A percentile compares a stretch with the other conserved stretches of the same genome.
Evolutionary conservation across 2,888 invertebrate genomes (phyloP).

Genomic region (Oxytorus armatus): DNA sequence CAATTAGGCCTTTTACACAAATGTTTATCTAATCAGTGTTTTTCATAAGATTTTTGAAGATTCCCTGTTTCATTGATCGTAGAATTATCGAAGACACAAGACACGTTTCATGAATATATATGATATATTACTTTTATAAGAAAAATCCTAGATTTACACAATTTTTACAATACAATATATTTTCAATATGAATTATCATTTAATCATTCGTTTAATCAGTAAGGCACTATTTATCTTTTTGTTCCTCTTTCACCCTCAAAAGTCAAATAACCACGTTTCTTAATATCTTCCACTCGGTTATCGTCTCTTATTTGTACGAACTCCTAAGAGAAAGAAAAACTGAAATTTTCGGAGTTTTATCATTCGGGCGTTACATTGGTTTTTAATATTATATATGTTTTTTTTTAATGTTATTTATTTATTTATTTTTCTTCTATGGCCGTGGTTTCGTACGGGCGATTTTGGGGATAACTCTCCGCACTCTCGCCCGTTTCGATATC

Average conservation of each 20-base stretch:
- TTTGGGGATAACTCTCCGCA: conserved; percentile 12
- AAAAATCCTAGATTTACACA: conserved; percentile 3
- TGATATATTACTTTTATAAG: neutral
- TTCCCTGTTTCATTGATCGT: neutral
- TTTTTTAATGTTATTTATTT: neutral
- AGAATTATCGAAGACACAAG: conserved; percentile 14
- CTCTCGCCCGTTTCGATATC: conserved; percentile 49
- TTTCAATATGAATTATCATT: neutral
- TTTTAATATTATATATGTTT: neutral
- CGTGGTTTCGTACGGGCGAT: conserved; percentile 40
- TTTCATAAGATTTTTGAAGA: neutral
- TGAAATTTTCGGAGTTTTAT: neutral
- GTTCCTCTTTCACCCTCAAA: neutral
- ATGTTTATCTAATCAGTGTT: neutral
- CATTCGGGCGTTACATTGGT: conserved; percentile 7
- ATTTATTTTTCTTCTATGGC: neutral
- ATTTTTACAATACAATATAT: conserved; percentile 5
- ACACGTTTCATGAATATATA: neutral
- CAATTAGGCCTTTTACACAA: neutral
- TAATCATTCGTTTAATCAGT: neutral
- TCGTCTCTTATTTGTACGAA: conserved; percentile 4
- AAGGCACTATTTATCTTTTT: conserved; percentile 39
- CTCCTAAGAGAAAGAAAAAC: neutral
- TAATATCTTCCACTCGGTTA: neutral
- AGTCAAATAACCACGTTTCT: neutral